Evolutionary conservation across 2,888 invertebrate genomes (phyloP), one percentile per base, ranked within the genome.

Genomic region (Aquatica leii): DNA sequence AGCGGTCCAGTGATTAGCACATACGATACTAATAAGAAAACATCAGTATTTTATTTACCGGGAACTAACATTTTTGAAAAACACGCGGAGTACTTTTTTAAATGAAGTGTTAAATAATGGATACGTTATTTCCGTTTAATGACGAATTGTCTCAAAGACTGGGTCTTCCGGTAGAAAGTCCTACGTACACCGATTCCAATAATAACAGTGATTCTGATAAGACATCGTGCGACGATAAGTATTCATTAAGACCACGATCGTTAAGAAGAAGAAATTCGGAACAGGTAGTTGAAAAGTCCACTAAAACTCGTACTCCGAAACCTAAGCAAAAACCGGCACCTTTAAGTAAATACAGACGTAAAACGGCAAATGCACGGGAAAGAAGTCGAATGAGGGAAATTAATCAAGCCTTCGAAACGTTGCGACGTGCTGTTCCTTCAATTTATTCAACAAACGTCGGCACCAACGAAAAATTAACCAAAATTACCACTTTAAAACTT

Each of bases 321-420:
- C 73, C 76, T 5, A 81, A 82, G 68, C 80, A 80, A 51, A 81
- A 81, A 73, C 76, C 82, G 17, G 80, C 83, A 5, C 88, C 89
- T 6, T 77, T 90, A 58, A 88, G 88, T 77, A 90, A 89, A 78
- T 89, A 90, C 80, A 80, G 89, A 18, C 82, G 90, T 68, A 87
- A 87, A 80, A 88, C 88, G 17, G 90, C 90, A 2, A 90, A 90
- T 77, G 87, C 88, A 0, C 76, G 90, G 3, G 90, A 90, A 74
- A 76, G 90, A 57, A 85, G 83, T 64, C 80, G 90, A 59, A 90
- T 90, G 89, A 81, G 86, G 64, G 89, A 89, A 74, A 89, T 90
- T 66, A 90, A 90, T 78, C 83, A 84, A 52, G 90, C 88, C 0
- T 90, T 90, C 75, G 88, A 89, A 74, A 80, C 84, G 11, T 79